Evolutionary conservation across 2,797 vertebrate genomes (phyloP).

Genomic region (Carapus acus): DNA sequence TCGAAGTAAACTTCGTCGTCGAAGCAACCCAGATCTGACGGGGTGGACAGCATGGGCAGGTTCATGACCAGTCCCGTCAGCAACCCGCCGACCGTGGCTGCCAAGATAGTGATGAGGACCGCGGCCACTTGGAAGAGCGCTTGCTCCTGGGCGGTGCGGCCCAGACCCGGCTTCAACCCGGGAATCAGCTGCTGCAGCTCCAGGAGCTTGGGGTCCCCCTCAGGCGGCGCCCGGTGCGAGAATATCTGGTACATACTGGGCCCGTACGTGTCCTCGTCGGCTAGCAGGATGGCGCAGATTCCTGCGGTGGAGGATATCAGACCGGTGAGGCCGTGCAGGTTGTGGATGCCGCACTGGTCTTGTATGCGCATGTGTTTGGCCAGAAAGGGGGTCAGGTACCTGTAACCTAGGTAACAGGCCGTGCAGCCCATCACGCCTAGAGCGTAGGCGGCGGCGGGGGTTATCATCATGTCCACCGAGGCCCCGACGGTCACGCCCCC

Average conservation of each 20-base stretch:
- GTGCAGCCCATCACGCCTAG: constrained; percentile 71
- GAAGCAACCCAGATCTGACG: constrained; percentile 64
- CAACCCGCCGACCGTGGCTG: constrained; percentile 58
- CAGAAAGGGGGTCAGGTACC: constrained; percentile 70
- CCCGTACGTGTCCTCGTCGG: constrained; percentile 45
- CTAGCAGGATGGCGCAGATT: constrained; percentile 56
- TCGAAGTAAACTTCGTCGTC: constrained; percentile 73
- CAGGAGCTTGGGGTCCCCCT: constrained; percentile 55
- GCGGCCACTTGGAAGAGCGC: constrained; percentile 67
- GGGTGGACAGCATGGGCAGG: constrained; percentile 64
- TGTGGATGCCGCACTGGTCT: constrained; percentile 80
- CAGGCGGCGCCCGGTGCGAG: constrained; percentile 46
- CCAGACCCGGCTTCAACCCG: constrained; percentile 14
- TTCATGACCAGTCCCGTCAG: constrained; percentile 62
- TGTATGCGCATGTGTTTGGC: constrained; percentile 56
- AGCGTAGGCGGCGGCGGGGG: constrained; percentile 62
- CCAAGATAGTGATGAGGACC: constrained; percentile 53
- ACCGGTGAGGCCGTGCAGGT: constrained; percentile 75
- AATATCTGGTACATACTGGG: constrained; percentile 59
- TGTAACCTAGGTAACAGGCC: constrained; percentile 71
- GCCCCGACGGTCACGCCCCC: constrained; percentile 74
- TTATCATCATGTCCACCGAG: constrained; percentile 73
- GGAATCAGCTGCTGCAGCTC: constrained; percentile 46
- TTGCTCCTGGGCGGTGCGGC: constrained; percentile 44
- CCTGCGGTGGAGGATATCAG: constrained; percentile 70